phyloP scores from a whole-genome alignment of 1,140 invertebrate species.

The Bombus waltoni region DNA sequence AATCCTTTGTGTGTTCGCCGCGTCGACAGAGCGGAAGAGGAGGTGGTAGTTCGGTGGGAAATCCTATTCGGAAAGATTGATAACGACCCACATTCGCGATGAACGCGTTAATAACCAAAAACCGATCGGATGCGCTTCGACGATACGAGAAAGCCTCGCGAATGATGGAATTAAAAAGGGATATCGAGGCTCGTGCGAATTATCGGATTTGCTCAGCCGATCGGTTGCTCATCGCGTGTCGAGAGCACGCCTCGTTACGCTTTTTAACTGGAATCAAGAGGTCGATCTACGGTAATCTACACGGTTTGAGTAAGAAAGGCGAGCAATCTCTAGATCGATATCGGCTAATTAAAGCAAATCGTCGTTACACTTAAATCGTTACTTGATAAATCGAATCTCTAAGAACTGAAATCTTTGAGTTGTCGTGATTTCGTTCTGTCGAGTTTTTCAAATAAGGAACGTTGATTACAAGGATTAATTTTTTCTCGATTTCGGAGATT shows the following conservation, averaged over 20 bases:
- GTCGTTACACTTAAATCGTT: too few species aligned
- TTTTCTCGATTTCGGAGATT: too few species aligned
- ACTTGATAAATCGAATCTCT: too few species aligned
- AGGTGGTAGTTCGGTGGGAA: neutral
- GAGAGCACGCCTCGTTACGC: slow-evolving; percentile 63
- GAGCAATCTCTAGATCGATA: neutral
- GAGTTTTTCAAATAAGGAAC: too few species aligned
- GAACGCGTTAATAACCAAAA: slow-evolving; percentile 33
- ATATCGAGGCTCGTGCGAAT: neutral
- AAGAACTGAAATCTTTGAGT: too few species aligned
- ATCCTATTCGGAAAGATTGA: slow-evolving; percentile 3
- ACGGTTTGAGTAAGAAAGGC: neutral
- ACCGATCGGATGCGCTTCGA: slow-evolving; percentile 3
- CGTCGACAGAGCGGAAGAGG: neutral
- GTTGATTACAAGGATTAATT: too few species aligned
- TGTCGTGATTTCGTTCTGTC: too few species aligned
- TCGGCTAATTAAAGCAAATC: slow-evolving; percentile 18
- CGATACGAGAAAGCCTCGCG: neutral
- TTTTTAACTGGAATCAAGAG: slow-evolving; percentile 63
- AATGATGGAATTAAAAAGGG: slow-evolving; percentile 8
- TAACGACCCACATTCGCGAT: slow-evolving; percentile 12
- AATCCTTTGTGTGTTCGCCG: neutral
- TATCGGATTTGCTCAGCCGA: slow-evolving; percentile 1
- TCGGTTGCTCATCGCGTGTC: neutral
- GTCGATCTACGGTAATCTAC: neutral